Evolutionary conservation across 2,888 invertebrate species (phyloP).

Genomic region (Cataglyphis rosenhaueri): DNA sequence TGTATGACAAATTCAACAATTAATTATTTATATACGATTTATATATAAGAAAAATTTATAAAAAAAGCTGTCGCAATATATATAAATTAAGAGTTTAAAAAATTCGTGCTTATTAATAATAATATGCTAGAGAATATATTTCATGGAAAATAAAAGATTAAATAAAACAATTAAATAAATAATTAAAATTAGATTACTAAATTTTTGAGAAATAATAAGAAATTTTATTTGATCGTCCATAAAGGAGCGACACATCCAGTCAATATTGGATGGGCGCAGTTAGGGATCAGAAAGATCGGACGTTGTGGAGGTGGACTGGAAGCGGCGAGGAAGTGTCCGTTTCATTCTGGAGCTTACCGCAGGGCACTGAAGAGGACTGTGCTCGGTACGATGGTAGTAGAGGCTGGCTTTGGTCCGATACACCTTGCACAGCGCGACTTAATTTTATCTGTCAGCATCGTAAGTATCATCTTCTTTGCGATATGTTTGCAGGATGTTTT

Average conservation of each 20-base stretch:
- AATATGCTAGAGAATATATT: not conserved
- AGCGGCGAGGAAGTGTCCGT: conserved; percentile 95
- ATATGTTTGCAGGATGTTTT: not conserved
- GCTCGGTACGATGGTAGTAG: conserved; percentile 96
- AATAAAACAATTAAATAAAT: conserved; percentile 1
- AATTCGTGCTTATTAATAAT: not conserved
- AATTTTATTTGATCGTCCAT: conserved; percentile 4
- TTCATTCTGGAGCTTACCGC: conserved; percentile 96
- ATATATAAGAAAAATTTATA: not conserved
- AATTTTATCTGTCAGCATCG: conserved; percentile 98
- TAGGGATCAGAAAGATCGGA: conserved; percentile 91
- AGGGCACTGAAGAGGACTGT: conserved; percentile 93
- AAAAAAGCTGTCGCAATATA: not conserved
- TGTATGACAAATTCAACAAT: not conserved
- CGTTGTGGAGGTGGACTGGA: conserved; percentile 94
- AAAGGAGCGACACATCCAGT: conserved; percentile 94
- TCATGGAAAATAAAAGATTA: not conserved
- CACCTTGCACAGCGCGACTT: conserved; percentile 93
- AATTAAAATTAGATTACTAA: not conserved
- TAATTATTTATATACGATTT: not conserved
- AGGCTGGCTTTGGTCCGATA: conserved; percentile 98
- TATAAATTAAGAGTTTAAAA: not conserved
- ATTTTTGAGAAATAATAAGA: not conserved
- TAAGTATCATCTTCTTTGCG: conserved; percentile 86
- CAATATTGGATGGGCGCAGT: conserved; percentile 98